Percentiles rank a stretch among this genome's conserved stretches.
phyloP scores from a whole-genome alignment of 2,888 invertebrate species.

The Zeuzera pyrina region DNA sequence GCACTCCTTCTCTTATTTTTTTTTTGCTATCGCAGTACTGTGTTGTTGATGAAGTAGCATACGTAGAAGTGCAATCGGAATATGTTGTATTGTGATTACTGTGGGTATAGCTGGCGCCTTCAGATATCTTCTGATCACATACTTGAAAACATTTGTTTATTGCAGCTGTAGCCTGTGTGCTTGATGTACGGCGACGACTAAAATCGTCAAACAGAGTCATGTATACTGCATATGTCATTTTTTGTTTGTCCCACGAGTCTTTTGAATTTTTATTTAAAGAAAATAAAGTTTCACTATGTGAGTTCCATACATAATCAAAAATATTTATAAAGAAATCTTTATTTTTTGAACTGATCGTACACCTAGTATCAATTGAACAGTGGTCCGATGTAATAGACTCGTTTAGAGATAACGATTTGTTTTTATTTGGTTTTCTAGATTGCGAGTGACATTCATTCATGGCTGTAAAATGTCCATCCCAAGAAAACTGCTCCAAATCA shows the following conservation, averaged over 20 bases:
- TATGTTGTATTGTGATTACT: constrained; percentile 10
- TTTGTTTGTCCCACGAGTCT: no score
- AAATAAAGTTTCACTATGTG: no score
- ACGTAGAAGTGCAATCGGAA: constrained; percentile 24
- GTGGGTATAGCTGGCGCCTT: no score
- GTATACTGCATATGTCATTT: constrained; percentile 38
- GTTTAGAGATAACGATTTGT: no score
- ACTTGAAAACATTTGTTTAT: constrained; percentile 62
- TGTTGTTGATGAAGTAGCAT: constrained; percentile 19
- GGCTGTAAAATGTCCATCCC: not conserved
- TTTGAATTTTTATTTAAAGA: no score
- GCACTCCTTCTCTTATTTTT: constrained; percentile 14
- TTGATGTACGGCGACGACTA: constrained; percentile 26
- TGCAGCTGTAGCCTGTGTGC: constrained; percentile 59
- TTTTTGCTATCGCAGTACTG: constrained; percentile 13
- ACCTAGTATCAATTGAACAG: not conserved
- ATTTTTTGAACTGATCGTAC: not conserved
- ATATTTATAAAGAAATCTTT: no score
- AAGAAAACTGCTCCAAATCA: no score
- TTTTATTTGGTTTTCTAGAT: not conserved
- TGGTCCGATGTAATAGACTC: no score
- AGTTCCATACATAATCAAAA: no score
- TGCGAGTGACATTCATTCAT: not conserved
- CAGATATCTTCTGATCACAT: no score
- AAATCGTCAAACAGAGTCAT: constrained; percentile 41